Conservation (phyloP, 35 echinoderm and acorn worm genomes). For the Amphiura filiformis region DNA sequence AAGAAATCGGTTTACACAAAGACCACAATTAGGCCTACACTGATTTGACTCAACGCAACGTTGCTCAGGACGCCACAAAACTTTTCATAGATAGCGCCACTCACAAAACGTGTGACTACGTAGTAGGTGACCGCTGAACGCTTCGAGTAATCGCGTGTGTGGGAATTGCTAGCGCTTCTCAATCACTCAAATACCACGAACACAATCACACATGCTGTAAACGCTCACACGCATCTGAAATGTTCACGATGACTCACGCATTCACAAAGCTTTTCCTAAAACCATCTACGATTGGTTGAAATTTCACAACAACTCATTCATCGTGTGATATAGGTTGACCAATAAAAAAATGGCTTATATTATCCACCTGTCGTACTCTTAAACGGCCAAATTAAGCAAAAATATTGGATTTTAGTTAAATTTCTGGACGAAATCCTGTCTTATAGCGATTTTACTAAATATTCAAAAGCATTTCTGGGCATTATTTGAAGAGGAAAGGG, state of each 20-base stretch:
- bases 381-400: not conserved
- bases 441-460: not conserved
- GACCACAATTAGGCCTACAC: not conserved
- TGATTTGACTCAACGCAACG: not conserved
- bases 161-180: not conserved
- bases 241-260: conserved; percentile 1
- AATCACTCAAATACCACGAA: not conserved
- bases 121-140: not conserved
- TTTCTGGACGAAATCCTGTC: not conserved
- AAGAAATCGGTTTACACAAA: not conserved
- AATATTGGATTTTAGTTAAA: not conserved
- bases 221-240: not conserved
- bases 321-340: not conserved
- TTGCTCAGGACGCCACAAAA: not conserved
- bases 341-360: not conserved
- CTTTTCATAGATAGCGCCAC: not conserved
- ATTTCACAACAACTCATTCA: not conserved
- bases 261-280: not conserved
- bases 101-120: not conserved
- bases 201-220: not conserved
- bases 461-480: not conserved
- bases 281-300: not conserved
- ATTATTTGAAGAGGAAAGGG: not conserved
- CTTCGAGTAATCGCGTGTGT: conserved; percentile 1
- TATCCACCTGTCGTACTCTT: not conserved